Percentiles rank a stretch among this genome's conserved stretches.
Conservation (phyloP, 2,113 vertebrate genomes). For the Nothoprocta pentlandii region DNA sequence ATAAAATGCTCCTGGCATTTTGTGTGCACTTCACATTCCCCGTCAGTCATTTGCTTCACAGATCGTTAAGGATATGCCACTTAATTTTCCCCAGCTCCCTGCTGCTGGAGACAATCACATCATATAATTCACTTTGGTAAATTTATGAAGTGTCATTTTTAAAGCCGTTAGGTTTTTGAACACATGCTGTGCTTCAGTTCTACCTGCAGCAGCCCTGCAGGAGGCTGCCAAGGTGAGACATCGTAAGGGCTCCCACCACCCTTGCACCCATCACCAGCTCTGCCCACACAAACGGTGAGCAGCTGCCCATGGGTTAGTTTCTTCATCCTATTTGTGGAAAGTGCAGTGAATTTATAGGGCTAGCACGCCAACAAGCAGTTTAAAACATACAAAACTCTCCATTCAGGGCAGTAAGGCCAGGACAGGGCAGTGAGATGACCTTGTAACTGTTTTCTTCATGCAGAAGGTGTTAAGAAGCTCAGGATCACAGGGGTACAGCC, state of each 20-base stretch:
- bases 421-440: neutral
- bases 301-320: slow-evolving; percentile 29
- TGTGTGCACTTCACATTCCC: neutral
- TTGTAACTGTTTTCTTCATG: neutral
- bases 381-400: neutral
- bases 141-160: neutral
- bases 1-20: neutral
- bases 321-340: slow-evolving; percentile 21
- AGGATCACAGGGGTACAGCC: neutral
- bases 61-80: neutral
- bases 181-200: neutral
- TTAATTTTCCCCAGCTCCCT: slow-evolving; percentile 1
- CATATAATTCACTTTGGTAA: neutral
- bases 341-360: neutral
- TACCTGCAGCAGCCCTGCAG: slow-evolving; percentile 19
- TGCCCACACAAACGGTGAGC: slow-evolving; percentile 15
- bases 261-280: neutral
- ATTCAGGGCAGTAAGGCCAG: neutral
- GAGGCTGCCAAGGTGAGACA: neutral
- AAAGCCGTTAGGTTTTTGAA: neutral
- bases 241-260: neutral
- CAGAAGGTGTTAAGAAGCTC: neutral
- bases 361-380: neutral
- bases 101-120: neutral
- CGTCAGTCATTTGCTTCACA: slow-evolving; percentile 27